Evolutionary conservation across 2,113 vertebrate species (phyloP), one percentile per base, ranked within the genome.

Genomic region (Cinclus cinclus): DNA sequence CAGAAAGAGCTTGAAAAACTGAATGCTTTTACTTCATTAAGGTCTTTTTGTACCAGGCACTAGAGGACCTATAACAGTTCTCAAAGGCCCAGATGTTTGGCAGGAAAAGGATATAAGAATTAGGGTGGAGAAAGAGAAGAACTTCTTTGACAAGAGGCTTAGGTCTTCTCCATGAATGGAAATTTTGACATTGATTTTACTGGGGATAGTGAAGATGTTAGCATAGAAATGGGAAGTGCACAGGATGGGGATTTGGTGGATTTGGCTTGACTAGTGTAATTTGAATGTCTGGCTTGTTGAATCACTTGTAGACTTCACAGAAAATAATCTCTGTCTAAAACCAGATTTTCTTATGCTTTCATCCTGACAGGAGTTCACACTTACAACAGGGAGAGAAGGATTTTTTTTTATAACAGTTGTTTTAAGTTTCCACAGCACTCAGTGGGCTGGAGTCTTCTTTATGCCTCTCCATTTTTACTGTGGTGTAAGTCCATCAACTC

Each of bases 401-500:
- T 17, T 60, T 65, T 89, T 89, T 37, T 92, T 85, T 6, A 63
- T 82, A 50, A 9, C 11, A 50, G 44, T 49, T 85, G n/a, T 74
- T 87, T 95, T 77, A 93, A 86, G 63, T 88, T 90, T 83, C 50
- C 20, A 11, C 19, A 78, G 73, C 35, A 71, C 80, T 84, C 52
- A 68, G 52, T 75, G 35, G 14, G 8, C 35, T 67, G 44, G 37
- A 91, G 81, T 58, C 49, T 71, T 71, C 76, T 87, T 87, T 89
- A 18, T 2, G 3, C 22, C n/a, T 82, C 49, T 91, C 33, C 52
- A 56, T 7, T 83, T 92, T 94, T 75, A 84, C 39, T 53, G 37
- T n/a, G 13, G 46, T 59, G 8, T 62, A 69, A 77, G 78, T 92
- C 46, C 55, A 28, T 14, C 0, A 5, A 58, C 42, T 73, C 44